These are phyloP conservation scores for Hyperoodon ampullatus DNA, from an alignment of 2,113 vertebrate genomes.

Conservation along the genomic window DNA sequence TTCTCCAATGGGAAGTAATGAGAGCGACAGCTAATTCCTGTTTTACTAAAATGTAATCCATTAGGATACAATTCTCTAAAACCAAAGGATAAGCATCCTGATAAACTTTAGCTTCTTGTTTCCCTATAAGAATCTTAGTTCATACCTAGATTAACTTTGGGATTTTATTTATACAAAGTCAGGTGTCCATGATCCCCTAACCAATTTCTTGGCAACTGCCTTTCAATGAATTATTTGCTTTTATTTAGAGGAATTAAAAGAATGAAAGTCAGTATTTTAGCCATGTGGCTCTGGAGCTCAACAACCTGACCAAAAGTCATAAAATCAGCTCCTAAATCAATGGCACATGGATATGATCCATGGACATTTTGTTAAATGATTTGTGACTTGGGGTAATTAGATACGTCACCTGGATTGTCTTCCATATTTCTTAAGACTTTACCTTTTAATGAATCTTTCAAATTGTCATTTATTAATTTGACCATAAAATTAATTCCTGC, in stretches of 20 bases:
- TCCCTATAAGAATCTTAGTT: background rate
- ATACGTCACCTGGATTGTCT: background rate
- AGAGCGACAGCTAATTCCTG: background rate
- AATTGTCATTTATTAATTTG: slow-evolving; percentile 45
- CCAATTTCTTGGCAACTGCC: background rate
- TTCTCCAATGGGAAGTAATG: background rate
- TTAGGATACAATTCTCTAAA: background rate
- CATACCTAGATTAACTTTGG: background rate
- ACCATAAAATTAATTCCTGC: background rate
- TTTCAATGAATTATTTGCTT: background rate
- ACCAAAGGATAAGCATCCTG: background rate
- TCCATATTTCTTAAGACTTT: background rate
- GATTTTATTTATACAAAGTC: background rate
- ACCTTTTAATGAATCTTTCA: slow-evolving; percentile 34
- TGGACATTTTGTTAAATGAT: background rate
- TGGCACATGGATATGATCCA: background rate
- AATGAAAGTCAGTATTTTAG: background rate
- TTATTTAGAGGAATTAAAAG: slow-evolving; percentile 19
- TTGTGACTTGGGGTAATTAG: background rate
- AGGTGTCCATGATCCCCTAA: background rate
- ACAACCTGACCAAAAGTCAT: background rate
- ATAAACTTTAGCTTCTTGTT: background rate
- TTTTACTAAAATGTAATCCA: background rate
- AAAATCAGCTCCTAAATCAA: background rate
- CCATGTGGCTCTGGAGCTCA: background rate